These are phyloP conservation scores for Sinodicranocentrus sp. DNA, from an alignment of 2,888 invertebrate species.

Conservation along the genomic window DNA sequence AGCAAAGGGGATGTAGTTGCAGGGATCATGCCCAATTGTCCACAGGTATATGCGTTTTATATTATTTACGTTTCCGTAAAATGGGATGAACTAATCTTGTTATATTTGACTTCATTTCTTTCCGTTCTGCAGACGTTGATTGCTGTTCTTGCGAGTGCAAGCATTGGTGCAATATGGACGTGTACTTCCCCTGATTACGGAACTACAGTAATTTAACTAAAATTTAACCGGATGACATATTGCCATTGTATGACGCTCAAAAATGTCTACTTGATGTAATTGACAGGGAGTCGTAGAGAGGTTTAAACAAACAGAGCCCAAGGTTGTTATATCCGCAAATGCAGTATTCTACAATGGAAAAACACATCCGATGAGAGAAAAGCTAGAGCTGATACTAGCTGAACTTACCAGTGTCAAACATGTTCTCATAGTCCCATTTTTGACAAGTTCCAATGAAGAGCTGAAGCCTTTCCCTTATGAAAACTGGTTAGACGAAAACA, in stretches of 20 bases:
- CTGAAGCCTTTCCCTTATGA: slow-evolving; percentile 37
- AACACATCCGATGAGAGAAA: slow-evolving; percentile 80
- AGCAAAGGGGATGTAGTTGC: slow-evolving; percentile 80
- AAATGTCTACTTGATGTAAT: no score
- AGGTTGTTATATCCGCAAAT: slow-evolving; percentile 81
- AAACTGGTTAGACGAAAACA: slow-evolving; percentile 49
- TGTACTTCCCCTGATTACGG: slow-evolving; percentile 82
- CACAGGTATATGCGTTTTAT: slow-evolving; percentile 54
- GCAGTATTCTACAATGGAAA: slow-evolving; percentile 81
- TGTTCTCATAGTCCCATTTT: slow-evolving; percentile 74
- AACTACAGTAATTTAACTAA: slow-evolving; percentile 77
- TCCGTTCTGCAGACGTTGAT: slow-evolving; percentile 80
- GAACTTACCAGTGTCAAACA: slow-evolving; percentile 70
- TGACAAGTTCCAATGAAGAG: slow-evolving; percentile 35
- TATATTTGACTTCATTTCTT: neutral
- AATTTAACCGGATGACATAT: no score
- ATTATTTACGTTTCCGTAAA: neutral
- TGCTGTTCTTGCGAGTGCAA: slow-evolving; percentile 80
- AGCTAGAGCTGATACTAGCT: slow-evolving; percentile 79
- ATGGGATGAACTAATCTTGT: neutral
- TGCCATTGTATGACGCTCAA: no score
- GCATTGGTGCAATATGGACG: slow-evolving; percentile 81
- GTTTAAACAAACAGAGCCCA: slow-evolving; percentile 80
- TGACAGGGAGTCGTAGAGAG: slow-evolving; percentile 77
- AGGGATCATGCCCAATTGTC: slow-evolving; percentile 77